A percentile compares a stretch with the other conserved stretches of the same genome.
phyloP scores from a whole-genome alignment of 2,113 vertebrate genomes.

The Etheostoma spectabile region DNA sequence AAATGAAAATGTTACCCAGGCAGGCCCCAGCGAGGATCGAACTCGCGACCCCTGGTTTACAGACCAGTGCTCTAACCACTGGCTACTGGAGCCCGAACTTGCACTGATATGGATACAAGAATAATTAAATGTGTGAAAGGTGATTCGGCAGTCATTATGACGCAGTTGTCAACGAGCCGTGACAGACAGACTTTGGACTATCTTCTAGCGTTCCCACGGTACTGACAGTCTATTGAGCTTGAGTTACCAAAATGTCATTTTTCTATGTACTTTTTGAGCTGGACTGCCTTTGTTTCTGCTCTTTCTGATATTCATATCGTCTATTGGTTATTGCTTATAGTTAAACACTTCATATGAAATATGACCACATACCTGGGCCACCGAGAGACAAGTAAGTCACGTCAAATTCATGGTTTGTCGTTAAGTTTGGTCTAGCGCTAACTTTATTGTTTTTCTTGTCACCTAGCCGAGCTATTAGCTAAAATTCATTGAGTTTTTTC shows the following conservation, averaged over 20 bases:
- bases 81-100: slow-evolving; percentile 71
- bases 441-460: not conserved
- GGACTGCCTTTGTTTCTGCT: not conserved
- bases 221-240: too few species aligned
- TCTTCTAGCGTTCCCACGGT: too few species aligned
- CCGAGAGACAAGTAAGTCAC: slow-evolving; percentile 50
- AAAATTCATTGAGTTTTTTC: not conserved
- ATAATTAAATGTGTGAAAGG: too few species aligned
- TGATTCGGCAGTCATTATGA: too few species aligned
- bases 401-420: not conserved
- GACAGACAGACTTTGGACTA: not conserved
- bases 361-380: slow-evolving; percentile 70
- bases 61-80: slow-evolving; percentile 80
- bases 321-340: slow-evolving; percentile 53
- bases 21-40: slow-evolving; percentile 79
- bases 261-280: not conserved
- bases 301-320: not conserved
- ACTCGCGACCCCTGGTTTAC: slow-evolving; percentile 79
- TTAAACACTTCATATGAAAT: slow-evolving; percentile 57
- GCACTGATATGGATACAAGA: accelerated
- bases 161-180: too few species aligned
- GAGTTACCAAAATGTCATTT: slow-evolving; percentile 17
- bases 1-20: accelerated
- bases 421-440: not conserved
- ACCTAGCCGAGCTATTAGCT: not conserved